Conservation (phyloP, 2,888 invertebrate genomes). For the Eulithis testata region DNA sequence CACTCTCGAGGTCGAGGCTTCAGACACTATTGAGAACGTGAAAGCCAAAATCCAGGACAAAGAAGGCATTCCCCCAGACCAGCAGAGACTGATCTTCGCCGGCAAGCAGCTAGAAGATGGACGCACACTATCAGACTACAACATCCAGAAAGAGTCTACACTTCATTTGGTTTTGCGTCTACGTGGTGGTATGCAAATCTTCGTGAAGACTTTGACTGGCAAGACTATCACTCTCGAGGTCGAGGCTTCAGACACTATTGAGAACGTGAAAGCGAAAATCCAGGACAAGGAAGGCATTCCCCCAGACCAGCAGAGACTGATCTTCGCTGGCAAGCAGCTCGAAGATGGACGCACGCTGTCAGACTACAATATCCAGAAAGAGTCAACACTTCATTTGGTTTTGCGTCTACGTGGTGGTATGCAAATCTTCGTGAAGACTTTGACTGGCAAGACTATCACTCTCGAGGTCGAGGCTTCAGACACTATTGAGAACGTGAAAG, state of each 20-base stretch:
- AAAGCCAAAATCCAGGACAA: slow-evolving; percentile 44
- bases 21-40: slow-evolving; percentile 41
- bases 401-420: slow-evolving; percentile 43
- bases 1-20: slow-evolving; percentile 39
- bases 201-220: slow-evolving; percentile 40
- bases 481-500: slow-evolving; percentile 41
- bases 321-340: slow-evolving; percentile 42
- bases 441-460: slow-evolving; percentile 41
- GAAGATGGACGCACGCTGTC: slow-evolving; percentile 42
- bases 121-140: slow-evolving; percentile 40
- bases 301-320: slow-evolving; percentile 40
- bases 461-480: slow-evolving; percentile 40
- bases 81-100: slow-evolving; percentile 41
- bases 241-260: slow-evolving; percentile 39
- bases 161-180: slow-evolving; percentile 41
- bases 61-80: slow-evolving; percentile 43
- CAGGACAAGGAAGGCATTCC: slow-evolving; percentile 44
- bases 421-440: slow-evolving; percentile 43
- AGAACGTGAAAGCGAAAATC: slow-evolving; percentile 41
- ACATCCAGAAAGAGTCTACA: slow-evolving; percentile 41
- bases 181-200: slow-evolving; percentile 46
- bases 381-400: slow-evolving; percentile 40
- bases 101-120: slow-evolving; percentile 43
- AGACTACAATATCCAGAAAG: slow-evolving; percentile 43
- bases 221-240: slow-evolving; percentile 42